Evolutionary conservation across 2,113 vertebrate genomes (phyloP).

Genomic region (Pelvicachromis taeniatus): DNA sequence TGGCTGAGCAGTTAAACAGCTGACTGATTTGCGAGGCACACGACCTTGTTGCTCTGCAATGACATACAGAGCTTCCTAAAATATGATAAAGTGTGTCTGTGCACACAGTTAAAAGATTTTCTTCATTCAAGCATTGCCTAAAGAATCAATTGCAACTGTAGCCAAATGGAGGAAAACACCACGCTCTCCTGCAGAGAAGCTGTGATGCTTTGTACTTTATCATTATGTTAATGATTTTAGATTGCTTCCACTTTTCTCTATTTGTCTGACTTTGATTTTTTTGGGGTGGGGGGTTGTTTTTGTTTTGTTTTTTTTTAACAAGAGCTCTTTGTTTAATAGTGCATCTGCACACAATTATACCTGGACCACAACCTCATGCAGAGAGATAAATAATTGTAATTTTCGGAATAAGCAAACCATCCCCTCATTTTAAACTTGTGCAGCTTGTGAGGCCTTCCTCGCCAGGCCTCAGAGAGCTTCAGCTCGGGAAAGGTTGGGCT

Average conservation of each 20-base stretch:
- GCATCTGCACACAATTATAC: not conserved
- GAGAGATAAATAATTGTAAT: not conserved
- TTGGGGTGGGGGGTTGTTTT: accelerated
- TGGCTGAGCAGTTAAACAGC: not conserved
- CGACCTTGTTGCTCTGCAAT: not conserved
- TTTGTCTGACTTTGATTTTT: not conserved
- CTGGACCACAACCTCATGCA: not conserved
- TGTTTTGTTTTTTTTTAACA: not conserved
- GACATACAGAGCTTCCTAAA: not conserved
- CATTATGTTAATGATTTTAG: not conserved
- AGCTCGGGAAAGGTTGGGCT: slow-evolving; percentile 4
- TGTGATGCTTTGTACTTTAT: not conserved
- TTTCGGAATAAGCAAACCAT: not conserved
- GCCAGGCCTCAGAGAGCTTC: not conserved
- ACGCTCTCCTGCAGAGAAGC: not conserved
- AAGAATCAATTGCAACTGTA: not conserved
- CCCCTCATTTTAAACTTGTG: not conserved
- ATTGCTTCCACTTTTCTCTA: not conserved
- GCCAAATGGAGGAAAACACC: not conserved
- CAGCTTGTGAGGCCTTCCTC: not conserved
- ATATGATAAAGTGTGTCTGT: not conserved
- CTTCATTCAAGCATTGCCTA: not conserved
- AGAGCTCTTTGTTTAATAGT: not conserved
- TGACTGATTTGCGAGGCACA: not conserved
- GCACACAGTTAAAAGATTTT: not conserved